Base-by-base conservation (phyloP, 1,140 invertebrate genomes). In the Solenopsis fugax region DNA sequence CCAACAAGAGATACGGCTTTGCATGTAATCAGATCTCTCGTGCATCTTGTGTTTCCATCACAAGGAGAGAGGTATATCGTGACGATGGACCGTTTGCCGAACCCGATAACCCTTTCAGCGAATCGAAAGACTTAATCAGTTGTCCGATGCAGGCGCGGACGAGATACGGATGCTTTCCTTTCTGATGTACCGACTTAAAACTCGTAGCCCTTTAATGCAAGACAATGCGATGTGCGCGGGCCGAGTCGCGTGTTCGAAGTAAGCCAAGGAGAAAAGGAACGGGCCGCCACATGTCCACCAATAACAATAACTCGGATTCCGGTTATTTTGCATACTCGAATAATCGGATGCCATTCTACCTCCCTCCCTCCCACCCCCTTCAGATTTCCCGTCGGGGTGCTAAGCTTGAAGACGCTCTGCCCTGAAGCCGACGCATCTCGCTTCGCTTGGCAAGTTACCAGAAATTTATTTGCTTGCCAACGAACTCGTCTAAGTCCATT, bases 301-400 rank as follows among this genome's bases (percentile, higher is more conserved):
- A 90, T 90, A 91, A 92, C 89, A 87, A 89, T 89, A 92, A 92
- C 86, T 88, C 85, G 81, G 81, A 56, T 69, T 89, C 91, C 87
- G 89, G 87, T 91, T 87, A 91, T 85, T 92, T 91, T 89, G 89
- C 91, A 91, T 91, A 92, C 88, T 90, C 91, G 89, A 91, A 91
- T 92, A 91, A 92, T 90, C 91, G 65, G 64, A 73, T 91, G 86
- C 87, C 85, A 58, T 29, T 13, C 56, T 18, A 24, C 34, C 56
- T 69, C 41, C 10, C 54, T 4, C 29, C 1, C 29, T 54, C 37
- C 65, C 71, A 37, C 10, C 24, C 41, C 37, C 45, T n/a, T 9
- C 29, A 34, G 86, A 67, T 72, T 82, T 81, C 48, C 18, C 18
- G 24, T 65, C 41, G 18, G 52, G 71, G 54, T 77, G 64, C 21